Conservation (phyloP, 2,888 invertebrate genomes). For the Agrochola macilenta region DNA sequence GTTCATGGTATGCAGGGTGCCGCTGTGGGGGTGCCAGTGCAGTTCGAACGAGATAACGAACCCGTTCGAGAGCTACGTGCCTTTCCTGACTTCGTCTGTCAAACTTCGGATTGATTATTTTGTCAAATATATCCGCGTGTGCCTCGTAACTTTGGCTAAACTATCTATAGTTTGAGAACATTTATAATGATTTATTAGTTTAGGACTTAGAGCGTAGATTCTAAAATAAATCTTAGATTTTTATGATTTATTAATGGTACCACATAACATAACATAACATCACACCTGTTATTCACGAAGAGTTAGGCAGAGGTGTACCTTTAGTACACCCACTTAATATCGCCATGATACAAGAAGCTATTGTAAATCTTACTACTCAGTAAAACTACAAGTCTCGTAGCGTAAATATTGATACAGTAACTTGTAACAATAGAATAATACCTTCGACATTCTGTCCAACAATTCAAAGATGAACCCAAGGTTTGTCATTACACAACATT, state of each 20-base stretch:
- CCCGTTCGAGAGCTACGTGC: constrained; percentile 78
- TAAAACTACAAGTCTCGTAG: neutral
- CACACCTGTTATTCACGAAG: no score
- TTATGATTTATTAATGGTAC: neutral
- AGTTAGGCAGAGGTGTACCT: no score
- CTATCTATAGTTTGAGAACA: constrained; percentile 24
- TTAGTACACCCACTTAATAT: no score
- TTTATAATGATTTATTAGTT: constrained; percentile 20
- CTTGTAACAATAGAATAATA: constrained; percentile 41
- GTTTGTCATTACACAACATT: constrained; percentile 47
- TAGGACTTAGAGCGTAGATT: constrained; percentile 2
- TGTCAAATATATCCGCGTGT: constrained; percentile 74
- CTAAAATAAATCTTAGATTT: neutral
- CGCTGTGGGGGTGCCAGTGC: constrained; percentile 66
- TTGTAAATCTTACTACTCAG: neutral
- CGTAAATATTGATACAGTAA: neutral
- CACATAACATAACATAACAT: no score
- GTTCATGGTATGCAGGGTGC: constrained; percentile 65
- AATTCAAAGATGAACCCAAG: constrained; percentile 45
- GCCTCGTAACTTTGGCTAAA: constrained; percentile 20
- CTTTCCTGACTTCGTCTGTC: constrained; percentile 76
- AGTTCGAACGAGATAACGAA: constrained; percentile 82
- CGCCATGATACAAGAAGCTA: neutral
- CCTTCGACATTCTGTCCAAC: constrained; percentile 15
- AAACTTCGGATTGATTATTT: constrained; percentile 83